A percentile compares a stretch with the other conserved stretches of the same genome.
Evolutionary conservation across 1,140 invertebrate genomes (phyloP).

Genomic region (Apocrypta bakeri): DNA sequence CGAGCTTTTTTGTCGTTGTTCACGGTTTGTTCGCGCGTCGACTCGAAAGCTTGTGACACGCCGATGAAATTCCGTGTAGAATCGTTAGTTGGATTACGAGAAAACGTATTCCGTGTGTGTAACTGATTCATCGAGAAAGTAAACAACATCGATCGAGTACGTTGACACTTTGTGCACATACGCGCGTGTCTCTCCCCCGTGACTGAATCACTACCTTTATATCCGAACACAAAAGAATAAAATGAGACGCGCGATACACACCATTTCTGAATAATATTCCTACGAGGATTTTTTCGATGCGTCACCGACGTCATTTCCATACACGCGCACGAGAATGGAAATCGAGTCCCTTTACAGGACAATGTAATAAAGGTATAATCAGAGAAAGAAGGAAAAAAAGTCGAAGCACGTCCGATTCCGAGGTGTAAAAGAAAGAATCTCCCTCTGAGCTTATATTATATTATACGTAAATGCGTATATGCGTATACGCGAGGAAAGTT

Average conservation of each 20-base stretch:
- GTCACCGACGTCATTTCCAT: neutral
- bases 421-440: neutral
- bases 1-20: no score
- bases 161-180: neutral
- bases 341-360: neutral
- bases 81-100: no score
- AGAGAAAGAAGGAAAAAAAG: neutral
- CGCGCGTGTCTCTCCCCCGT: no score
- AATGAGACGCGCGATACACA: neutral
- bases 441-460: no score
- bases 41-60: no score
- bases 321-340: neutral
- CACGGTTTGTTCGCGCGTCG: no score
- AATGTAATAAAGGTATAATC: neutral
- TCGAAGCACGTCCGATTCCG: neutral
- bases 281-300: neutral
- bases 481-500: no score
- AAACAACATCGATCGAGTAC: neutral
- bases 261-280: no score
- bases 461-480: neutral
- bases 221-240: neutral
- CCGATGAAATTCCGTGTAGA: no score
- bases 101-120: neutral
- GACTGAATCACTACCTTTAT: neutral
- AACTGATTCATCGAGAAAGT: no score